Conservation (phyloP, 2,888 invertebrate genomes). For the Seladonia tumulorum region DNA sequence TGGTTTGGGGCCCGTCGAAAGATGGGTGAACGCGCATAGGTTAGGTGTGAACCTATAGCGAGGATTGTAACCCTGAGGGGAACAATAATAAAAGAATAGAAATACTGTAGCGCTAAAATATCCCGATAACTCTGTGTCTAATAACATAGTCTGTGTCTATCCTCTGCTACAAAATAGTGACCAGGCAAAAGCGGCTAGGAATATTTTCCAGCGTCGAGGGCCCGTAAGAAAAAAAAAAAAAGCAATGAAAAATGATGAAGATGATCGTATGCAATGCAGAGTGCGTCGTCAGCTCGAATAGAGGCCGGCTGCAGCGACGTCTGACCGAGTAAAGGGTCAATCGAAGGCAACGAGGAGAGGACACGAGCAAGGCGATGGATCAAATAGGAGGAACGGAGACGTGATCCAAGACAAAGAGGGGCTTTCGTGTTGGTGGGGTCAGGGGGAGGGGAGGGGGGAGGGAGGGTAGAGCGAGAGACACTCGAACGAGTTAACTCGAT, state of each 20-base stretch:
- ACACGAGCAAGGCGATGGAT: slow-evolving; percentile 32
- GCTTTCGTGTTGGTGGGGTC: not conserved
- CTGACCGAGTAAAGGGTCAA: slow-evolving; percentile 51
- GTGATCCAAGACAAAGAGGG: not conserved
- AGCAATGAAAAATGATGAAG: not conserved
- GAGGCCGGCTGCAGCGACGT: slow-evolving; percentile 49
- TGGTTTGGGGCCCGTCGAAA: too few species aligned
- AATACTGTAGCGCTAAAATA: too few species aligned
- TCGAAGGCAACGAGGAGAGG: slow-evolving; percentile 52
- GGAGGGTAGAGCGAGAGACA: not conserved
- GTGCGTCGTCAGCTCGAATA: slow-evolving; percentile 18
- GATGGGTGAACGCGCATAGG: too few species aligned
- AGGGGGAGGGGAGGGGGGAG: fast-evolving
- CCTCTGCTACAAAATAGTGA: too few species aligned
- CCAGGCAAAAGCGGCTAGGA: not conserved
- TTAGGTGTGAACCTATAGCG: too few species aligned
- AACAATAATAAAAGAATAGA: too few species aligned
- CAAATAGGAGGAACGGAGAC: slow-evolving; percentile 11
- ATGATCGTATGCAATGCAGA: not conserved
- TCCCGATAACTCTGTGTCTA: too few species aligned
- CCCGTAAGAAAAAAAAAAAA: not conserved
- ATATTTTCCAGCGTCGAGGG: not conserved
- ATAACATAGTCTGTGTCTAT: too few species aligned
- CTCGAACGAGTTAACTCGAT: slow-evolving; percentile 49
- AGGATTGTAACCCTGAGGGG: too few species aligned